Conservation (phyloP, 2,797 vertebrate species). For the Chaetophractus vellerosus region DNA sequence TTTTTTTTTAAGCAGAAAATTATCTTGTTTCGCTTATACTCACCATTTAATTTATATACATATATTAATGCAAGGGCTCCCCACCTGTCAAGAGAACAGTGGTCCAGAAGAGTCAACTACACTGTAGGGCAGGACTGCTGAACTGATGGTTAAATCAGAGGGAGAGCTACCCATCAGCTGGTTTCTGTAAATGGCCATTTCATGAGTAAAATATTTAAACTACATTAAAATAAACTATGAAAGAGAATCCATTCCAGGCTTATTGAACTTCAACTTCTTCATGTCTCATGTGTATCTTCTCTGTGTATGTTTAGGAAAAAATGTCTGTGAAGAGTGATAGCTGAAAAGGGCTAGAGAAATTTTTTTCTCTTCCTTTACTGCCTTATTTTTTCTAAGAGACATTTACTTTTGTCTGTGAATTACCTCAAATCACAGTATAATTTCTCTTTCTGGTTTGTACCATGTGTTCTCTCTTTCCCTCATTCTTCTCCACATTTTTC, state of each 20-base stretch:
- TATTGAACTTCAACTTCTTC: neutral
- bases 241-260: neutral
- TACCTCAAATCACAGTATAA: neutral
- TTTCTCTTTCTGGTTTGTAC: slow-evolving; percentile 33
- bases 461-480: neutral
- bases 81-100: neutral
- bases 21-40: slow-evolving; percentile 2
- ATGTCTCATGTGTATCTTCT: neutral
- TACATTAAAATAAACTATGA: neutral
- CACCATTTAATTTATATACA: neutral
- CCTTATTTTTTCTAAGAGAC: neutral
- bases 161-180: neutral
- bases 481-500: too few species aligned
- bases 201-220: neutral
- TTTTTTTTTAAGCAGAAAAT: neutral
- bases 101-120: neutral
- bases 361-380: neutral
- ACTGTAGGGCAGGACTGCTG: neutral
- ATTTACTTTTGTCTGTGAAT: slow-evolving; percentile 16
- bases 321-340: neutral
- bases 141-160: neutral
- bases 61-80: neutral
- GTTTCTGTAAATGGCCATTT: neutral
- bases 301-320: neutral
- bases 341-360: neutral